Conservation (phyloP, 37 sponge, comb jelly and placozoan species). For the Hormiphora californensis region DNA sequence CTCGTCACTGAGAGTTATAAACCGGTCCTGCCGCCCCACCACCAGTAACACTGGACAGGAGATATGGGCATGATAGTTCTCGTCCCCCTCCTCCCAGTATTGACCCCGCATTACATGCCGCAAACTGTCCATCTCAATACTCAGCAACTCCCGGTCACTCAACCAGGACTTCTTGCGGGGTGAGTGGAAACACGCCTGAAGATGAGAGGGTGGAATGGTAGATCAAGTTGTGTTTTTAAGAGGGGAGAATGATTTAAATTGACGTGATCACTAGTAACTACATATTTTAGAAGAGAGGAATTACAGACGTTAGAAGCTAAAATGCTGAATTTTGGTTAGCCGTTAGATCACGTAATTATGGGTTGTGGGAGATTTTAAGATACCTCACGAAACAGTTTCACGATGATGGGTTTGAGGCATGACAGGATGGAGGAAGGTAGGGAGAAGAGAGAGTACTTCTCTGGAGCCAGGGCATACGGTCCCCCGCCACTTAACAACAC, state of each 20-base stretch:
- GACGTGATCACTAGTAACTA: background rate
- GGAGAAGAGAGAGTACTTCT: conserved; percentile 11
- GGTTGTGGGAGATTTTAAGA: no score
- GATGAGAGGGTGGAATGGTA: background rate
- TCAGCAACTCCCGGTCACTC: conserved; percentile 7
- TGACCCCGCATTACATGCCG: conserved; percentile 46
- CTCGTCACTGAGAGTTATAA: conserved; percentile 7
- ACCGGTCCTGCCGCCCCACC: conserved; percentile 30
- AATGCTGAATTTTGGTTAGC: no score
- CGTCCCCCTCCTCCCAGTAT: conserved; percentile 49
- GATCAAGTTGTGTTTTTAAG: background rate
- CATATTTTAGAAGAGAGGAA: background rate
- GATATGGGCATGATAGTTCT: conserved; percentile 38
- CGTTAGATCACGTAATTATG: no score
- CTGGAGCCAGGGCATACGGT: conserved; percentile 43
- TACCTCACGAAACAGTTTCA: conserved; percentile 23
- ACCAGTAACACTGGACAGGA: conserved; percentile 13
- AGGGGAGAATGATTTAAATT: background rate
- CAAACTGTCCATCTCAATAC: conserved; percentile 3
- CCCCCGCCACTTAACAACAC: conserved; percentile 29
- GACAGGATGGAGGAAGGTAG: conserved; percentile 25
- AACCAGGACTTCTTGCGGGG: background rate
- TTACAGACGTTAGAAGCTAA: no score
- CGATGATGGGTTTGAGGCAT: conserved; percentile 9
- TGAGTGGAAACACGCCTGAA: conserved; percentile 39